Base-by-base conservation (phyloP, 1,140 invertebrate species). In the Grapholita molesta region DNA sequence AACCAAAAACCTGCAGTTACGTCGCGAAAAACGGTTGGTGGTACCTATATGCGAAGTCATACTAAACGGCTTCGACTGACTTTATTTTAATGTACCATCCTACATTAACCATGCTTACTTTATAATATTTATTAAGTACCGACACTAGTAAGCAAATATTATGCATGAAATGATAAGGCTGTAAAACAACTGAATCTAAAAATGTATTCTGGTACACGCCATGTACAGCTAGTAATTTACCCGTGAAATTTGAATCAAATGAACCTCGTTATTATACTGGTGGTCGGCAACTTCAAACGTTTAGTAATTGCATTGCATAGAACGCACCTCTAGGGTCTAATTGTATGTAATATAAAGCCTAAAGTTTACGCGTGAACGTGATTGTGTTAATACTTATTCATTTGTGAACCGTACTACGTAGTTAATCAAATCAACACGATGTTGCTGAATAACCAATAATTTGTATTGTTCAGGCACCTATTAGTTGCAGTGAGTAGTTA, bases 201-300 rank as follows among this genome's bases (percentile, higher is more conserved):
- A n/a, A n/a, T n/a, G n/a, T n/a, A n/a, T 38, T 0, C 3, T n/a
- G 15, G 35, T 15, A 5, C 15, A 38, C n/a, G 21, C 18, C 21
- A 48, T 18, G 6, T 61, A 28, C n/a, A 28, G 55, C 55, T 32
- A 28, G 42, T 48, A 48, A 48, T 61, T 61, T 28, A 61, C 24
- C 42, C 55, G 55, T 61, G 55, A 61, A 61, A 61, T 61, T 30
- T 4, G 15, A 23, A 28, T 15, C 24, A 28, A 61, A 61, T 61
- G 55, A 32, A 61, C 12, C 55, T 61, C 6, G 25, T 61, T 61
- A 61, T 61, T 25, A 61, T 21, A 48, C 42, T 21, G 42, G 30
- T 61, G 55, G 55, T n/a, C 55, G 55, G 55, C 55, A 28, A 61
- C 55, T 30, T 61, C 55, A 61, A 61, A 61, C 24, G 24, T 55